Conservation (phyloP, 1,140 invertebrate species). For the Eubasilissa regina region DNA sequence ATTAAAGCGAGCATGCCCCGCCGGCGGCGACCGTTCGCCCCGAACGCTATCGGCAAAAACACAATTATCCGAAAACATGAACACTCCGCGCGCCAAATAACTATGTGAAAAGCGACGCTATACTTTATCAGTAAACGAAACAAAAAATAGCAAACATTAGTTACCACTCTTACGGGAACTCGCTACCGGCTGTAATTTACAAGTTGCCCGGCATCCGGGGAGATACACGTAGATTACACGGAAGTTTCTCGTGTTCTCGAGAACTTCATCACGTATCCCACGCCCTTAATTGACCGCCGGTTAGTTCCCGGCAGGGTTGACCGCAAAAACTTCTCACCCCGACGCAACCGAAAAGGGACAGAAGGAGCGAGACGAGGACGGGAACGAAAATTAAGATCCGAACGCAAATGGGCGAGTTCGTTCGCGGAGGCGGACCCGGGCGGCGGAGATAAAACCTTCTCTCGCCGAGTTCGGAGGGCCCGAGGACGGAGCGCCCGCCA, state of each 20-base stretch:
- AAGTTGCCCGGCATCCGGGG: constrained; percentile 49
- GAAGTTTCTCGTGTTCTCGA: constrained; percentile 9
- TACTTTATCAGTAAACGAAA: constrained; percentile 43
- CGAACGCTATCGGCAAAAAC: constrained; percentile 49
- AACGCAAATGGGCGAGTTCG: too few species aligned
- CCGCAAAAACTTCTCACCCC: background rate
- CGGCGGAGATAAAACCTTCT: background rate
- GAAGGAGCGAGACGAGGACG: background rate
- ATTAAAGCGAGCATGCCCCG: too few species aligned
- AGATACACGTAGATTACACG: constrained; percentile 54
- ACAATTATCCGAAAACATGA: constrained; percentile 56
- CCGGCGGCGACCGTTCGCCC: background rate
- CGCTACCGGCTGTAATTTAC: constrained; percentile 47
- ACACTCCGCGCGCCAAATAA: constrained; percentile 44
- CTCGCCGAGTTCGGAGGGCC: background rate
- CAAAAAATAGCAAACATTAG: constrained; percentile 30
- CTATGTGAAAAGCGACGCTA: constrained; percentile 52
- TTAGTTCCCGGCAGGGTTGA: constrained; percentile 13
- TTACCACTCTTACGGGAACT: constrained; percentile 24
- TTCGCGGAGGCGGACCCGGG: background rate
- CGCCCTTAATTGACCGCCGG: background rate
- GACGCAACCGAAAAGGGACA: background rate
- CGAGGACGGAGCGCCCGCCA: background rate
- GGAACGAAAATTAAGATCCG: too few species aligned
- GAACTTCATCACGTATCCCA: constrained; percentile 32